phyloP scores from a whole-genome alignment of 2,113 vertebrate genomes.

The Otis tarda region DNA sequence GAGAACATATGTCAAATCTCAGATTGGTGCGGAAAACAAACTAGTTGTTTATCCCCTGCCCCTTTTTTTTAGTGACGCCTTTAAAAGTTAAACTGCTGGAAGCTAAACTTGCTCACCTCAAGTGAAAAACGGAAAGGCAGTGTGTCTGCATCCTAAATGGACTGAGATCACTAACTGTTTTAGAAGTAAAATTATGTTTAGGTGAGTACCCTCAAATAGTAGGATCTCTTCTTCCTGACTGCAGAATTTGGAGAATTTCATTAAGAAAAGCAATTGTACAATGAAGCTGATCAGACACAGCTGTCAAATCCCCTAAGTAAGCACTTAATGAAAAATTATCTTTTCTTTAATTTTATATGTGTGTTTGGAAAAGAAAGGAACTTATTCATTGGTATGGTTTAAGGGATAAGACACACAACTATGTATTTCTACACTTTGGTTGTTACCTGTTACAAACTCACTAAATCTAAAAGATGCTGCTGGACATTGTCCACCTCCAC shows the following conservation, averaged over 20 bases:
- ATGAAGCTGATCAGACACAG: slow-evolving; percentile 1
- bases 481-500: not conserved
- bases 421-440: not conserved
- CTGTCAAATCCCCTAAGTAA: not conserved
- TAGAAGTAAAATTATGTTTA: not conserved
- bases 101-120: not conserved
- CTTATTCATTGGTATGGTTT: not conserved
- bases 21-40: not conserved
- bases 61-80: not conserved
- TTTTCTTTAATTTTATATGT: not conserved
- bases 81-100: not conserved
- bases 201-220: not conserved
- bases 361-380: not conserved
- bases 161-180: not conserved
- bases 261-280: not conserved
- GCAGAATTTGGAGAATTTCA: not conserved
- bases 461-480: not conserved
- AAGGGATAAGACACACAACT: not conserved
- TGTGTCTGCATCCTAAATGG: not conserved
- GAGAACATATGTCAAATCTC: not conserved
- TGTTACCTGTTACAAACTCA: not conserved
- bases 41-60: not conserved
- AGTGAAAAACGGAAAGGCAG: not conserved
- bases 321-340: not conserved
- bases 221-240: not conserved